Base-by-base conservation (phyloP, 1,140 invertebrate species). In the Centruroides sculpturatus region DNA sequence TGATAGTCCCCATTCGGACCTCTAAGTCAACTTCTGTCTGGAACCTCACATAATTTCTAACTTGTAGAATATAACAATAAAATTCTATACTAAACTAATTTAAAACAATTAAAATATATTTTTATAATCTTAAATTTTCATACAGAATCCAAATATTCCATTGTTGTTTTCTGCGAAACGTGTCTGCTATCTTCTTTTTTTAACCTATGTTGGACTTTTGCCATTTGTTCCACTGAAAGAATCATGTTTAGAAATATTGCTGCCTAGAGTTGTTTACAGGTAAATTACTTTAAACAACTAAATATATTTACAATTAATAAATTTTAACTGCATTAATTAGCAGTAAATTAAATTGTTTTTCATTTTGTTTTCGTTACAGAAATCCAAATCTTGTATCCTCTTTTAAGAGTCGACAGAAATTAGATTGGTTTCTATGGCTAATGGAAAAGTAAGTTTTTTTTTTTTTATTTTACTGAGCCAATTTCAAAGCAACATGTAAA, bases 181-280 rank as follows among this genome's bases (percentile, higher is more conserved):
- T 65, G 82, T 85, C 5, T 57, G 80, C 10, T 63, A 77, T 8
- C 72, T 85, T 47, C 63, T 84, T 52, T 35, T 84, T 53, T 69
- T 81, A 11, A 80, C 81, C 65, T 84, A 84, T 67, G 79, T 82
- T 63, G 85, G 85, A 47, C 71, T 86, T 47, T 75, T 86, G 59
- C 84, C 84, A 64, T 86, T 86, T 74, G 69, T 85, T 56, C 81
- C 83, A 58, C 60, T 87, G 11, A 81, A 80, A 69, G 84, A 86
- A 75, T 81, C 82, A 6, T 81, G 82, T 66, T 75, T 84, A 55
- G 84, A 85, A 73, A 78, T 86, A 61, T 80, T 83, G 68, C 77
- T 85, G 72, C 84, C 83, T 58, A 78, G 77, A 23, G 79, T 83
- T 60, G 76, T 80, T 71, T 69, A 78, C 52, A 77, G 73, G 80